These are phyloP conservation scores for Agrochola litura DNA, from an alignment of 2,888 invertebrate genomes.

Conservation along the genomic window DNA sequence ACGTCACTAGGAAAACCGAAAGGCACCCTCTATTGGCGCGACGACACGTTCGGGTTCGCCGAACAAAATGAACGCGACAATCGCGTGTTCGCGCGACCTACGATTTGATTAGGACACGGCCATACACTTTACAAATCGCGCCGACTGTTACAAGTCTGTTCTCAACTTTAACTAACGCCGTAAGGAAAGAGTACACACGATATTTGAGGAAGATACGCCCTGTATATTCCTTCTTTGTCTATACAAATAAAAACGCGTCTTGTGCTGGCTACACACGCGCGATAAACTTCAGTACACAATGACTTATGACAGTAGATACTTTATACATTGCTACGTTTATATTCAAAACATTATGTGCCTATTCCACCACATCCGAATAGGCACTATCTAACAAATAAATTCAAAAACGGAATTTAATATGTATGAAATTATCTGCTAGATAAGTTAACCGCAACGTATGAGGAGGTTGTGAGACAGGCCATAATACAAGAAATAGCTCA, in stretches of 20 bases:
- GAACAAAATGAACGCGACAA: neutral
- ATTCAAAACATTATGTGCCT: neutral
- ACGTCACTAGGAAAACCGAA: neutral
- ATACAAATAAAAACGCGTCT: slow-evolving; percentile 34
- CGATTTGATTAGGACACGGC: too few relatives aligned
- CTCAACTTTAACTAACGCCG: slow-evolving; percentile 18
- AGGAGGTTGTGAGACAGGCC: neutral
- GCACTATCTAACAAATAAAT: neutral
- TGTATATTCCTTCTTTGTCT: slow-evolving; percentile 41
- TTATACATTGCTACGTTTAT: neutral
- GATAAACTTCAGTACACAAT: slow-evolving; percentile 24
- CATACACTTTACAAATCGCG: neutral
- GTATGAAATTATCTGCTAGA: neutral
- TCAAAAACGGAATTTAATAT: neutral
- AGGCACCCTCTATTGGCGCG: neutral
- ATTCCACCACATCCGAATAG: neutral
- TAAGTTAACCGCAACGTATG: neutral
- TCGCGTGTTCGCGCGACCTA: neutral
- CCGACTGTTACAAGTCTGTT: neutral
- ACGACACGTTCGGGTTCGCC: neutral
- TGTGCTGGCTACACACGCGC: slow-evolving; percentile 28
- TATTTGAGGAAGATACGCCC: slow-evolving; percentile 56
- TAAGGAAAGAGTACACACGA: slow-evolving; percentile 47
- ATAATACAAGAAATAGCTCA: neutral
- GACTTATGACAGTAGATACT: neutral